Percentiles rank a stretch among this genome's conserved stretches.
Conservation (phyloP, 2,888 invertebrate genomes). For the Drosophila merina region DNA sequence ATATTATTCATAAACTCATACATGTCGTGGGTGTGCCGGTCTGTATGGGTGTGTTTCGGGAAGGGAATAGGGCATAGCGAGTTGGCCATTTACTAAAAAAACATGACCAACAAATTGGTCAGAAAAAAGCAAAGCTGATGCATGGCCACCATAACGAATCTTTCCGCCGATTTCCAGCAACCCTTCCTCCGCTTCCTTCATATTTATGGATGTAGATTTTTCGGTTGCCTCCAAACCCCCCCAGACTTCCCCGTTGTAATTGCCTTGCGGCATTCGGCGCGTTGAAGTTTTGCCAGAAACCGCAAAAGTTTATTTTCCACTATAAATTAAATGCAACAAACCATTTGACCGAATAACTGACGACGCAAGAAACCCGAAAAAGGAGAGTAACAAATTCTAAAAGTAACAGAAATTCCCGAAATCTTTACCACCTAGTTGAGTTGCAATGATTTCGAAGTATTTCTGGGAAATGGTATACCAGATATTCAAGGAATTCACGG, state of each 20-base stretch:
- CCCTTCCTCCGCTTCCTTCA: conserved; percentile 27
- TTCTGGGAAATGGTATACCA: neutral
- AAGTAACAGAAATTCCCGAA: neutral
- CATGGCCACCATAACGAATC: conserved; percentile 29
- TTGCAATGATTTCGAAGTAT: neutral
- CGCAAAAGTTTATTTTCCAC: conserved; percentile 74
- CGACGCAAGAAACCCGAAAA: neutral
- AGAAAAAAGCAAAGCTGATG: conserved; percentile 39
- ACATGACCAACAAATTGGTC: conserved; percentile 19
- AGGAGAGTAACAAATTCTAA: neutral
- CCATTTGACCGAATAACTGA: conserved; percentile 61
- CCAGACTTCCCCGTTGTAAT: conserved; percentile 54
- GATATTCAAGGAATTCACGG: neutral
- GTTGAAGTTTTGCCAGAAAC: conserved; percentile 64
- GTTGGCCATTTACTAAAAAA: conserved; percentile 11
- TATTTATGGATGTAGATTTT: conserved; percentile 67
- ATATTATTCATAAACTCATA: conserved; percentile 80
- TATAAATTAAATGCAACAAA: conserved; percentile 75
- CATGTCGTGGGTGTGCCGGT: neutral
- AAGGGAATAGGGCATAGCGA: neutral
- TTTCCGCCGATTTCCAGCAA: conserved; percentile 9
- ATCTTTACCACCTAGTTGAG: neutral
- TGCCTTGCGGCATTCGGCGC: conserved; percentile 74
- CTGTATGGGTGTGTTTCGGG: conserved; percentile 41
- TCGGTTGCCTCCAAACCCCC: conserved; percentile 7